phyloP scores from a whole-genome alignment of 2,888 invertebrate species.

The Nesidiocoris tenuis region DNA sequence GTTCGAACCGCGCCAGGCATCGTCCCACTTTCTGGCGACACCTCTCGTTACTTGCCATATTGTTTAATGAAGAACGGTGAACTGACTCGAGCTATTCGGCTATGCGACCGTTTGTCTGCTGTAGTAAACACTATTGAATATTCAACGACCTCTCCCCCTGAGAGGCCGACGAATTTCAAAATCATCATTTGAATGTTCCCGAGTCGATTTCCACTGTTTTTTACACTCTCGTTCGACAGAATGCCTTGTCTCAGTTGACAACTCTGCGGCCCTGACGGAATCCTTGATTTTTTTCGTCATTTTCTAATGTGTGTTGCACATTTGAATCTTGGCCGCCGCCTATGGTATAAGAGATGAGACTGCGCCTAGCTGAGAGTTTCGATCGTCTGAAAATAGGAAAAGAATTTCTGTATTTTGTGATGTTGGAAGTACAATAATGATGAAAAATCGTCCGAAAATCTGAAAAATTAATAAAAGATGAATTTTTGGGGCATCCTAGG shows the following conservation, averaged over 20 bases:
- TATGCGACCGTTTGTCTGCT: slow-evolving; percentile 18
- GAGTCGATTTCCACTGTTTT: neutral
- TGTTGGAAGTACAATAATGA: too few species aligned
- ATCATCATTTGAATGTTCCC: slow-evolving; percentile 26
- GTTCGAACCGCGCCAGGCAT: neutral
- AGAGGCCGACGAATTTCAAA: slow-evolving; percentile 23
- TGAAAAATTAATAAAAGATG: too few species aligned
- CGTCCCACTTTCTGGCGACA: neutral
- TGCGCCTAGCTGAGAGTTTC: too few species aligned
- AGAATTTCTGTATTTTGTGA: too few species aligned
- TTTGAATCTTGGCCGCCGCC: neutral
- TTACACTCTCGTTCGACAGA: neutral
- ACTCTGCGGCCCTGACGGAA: neutral
- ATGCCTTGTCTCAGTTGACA: slow-evolving; percentile 8
- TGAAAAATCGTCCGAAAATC: too few species aligned
- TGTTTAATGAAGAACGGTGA: slow-evolving; percentile 11
- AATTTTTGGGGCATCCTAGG: too few species aligned
- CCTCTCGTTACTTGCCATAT: slow-evolving; percentile 14
- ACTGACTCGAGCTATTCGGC: slow-evolving; percentile 1
- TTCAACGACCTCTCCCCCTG: slow-evolving; percentile 19
- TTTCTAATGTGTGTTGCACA: neutral
- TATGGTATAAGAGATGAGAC: too few species aligned
- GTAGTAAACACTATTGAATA: slow-evolving; percentile 27
- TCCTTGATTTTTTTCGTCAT: neutral
- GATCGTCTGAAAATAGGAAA: too few species aligned